Base-by-base conservation (phyloP, 2,113 vertebrate genomes). In the Rhinogobius similis region DNA sequence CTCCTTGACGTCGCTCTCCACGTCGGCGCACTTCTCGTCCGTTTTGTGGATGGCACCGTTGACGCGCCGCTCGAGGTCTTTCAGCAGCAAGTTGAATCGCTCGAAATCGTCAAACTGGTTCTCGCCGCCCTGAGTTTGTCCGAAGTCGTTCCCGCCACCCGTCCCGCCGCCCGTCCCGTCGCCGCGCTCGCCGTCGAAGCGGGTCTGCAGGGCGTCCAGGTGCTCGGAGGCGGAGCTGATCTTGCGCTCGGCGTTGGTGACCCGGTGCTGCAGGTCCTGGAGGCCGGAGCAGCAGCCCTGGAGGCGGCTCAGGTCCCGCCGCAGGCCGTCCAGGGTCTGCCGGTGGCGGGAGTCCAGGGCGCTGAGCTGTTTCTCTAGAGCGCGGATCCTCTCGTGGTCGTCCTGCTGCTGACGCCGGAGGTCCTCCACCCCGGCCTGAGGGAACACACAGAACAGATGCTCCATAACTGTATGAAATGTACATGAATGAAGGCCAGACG, bases 341-440 rank as follows among this genome's bases (percentile, higher is more conserved):
- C 77, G 90, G 75, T 94, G 90, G 1, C 84, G 89, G 36, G 90
- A 86, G 2, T 97, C 94, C 85, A 94, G 62, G 0, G 90, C 93
- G 9, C 87, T 90, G 21, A 98, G 80, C 10, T 94, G 88, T 75
- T 98, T 96, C 90, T 97, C 95, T 81, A 98, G 86, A 0, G 91
- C 92, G 4, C 81, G 90, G 21, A 97, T 93, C 23, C 89, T 93
- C 9, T 98, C 95, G 1, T 83, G 79, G 71, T 97, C 94, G 52
- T 93, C 86, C 4, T 88, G 94, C 72, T 95, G 95, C 88, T 95
- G 94, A 32, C 78, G 81, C 21, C 88, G 91, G 72, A 98, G 87
- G 58, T 93, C 93, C 36, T 96, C 94, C 38, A 95, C 92, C 0
- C 96, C 95, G 0, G 86, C 70, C 78, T 91, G 65, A 3, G n/a